Percentiles rank a stretch among this genome's conserved stretches.
phyloP scores from a whole-genome alignment of 2,888 invertebrate genomes.

The Diadegma fenestrale region DNA sequence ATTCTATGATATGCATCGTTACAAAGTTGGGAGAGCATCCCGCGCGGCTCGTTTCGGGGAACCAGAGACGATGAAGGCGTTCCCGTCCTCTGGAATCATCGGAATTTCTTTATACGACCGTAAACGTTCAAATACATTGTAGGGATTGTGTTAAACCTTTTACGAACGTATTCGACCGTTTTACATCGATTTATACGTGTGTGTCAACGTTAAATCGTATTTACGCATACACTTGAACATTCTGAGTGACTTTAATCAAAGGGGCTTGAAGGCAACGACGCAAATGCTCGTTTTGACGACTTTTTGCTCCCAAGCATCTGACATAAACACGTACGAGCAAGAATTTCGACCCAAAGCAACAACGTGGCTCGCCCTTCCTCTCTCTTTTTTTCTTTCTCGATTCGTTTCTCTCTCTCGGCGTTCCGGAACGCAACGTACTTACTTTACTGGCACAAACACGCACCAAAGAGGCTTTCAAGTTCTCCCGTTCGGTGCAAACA shows the following conservation, averaged over 20 bases:
- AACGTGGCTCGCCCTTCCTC: background rate
- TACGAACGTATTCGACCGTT: background rate
- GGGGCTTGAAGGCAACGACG: background rate
- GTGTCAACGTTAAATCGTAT: background rate
- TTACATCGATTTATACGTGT: background rate
- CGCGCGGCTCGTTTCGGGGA: constrained; percentile 13
- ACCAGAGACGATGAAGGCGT: constrained; percentile 25
- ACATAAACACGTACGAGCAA: constrained; percentile 24
- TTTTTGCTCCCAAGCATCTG: constrained; percentile 4
- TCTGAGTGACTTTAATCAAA: background rate
- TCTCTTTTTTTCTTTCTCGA: background rate
- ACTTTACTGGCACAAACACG: constrained; percentile 11
- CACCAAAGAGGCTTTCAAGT: background rate
- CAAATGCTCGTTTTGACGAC: background rate
- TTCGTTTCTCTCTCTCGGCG: background rate
- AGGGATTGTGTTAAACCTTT: constrained; percentile 4
- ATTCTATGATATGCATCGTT: constrained; percentile 23
- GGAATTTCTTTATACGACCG: constrained; percentile 36
- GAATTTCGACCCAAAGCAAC: constrained; percentile 19
- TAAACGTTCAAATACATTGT: background rate
- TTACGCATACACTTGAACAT: background rate
- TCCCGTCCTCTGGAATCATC: constrained; percentile 35
- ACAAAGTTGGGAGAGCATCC: background rate
- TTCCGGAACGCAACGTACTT: constrained; percentile 20
- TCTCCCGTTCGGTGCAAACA: background rate